phyloP scores from a whole-genome alignment of 1,140 invertebrate species.

The Polypedilum pembai region DNA sequence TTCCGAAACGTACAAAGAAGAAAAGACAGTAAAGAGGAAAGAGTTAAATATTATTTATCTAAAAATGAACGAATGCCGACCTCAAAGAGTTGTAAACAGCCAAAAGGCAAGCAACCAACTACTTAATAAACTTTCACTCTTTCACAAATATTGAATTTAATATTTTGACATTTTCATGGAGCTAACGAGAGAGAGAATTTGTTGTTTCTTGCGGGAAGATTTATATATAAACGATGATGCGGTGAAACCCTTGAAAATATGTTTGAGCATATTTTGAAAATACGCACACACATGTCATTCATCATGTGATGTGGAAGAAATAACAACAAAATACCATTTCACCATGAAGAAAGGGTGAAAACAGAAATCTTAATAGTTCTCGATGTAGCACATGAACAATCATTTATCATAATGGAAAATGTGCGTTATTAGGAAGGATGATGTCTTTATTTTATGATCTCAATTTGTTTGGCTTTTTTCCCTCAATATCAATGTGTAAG shows the following conservation, averaged over 20 bases:
- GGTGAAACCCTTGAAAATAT: background rate
- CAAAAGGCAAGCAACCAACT: background rate
- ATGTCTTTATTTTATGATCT: conserved; percentile 3
- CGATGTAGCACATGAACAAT: conserved; percentile 6
- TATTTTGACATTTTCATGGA: conserved; percentile 12
- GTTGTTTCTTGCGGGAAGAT: background rate
- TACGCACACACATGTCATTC: conserved; percentile 19
- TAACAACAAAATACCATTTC: background rate
- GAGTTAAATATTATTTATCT: no score
- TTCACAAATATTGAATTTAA: conserved; percentile 4
- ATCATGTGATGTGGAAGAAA: background rate
- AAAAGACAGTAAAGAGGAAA: no score
- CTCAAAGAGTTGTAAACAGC: background rate
- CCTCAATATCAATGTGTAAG: background rate
- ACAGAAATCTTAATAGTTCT: background rate
- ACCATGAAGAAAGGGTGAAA: background rate
- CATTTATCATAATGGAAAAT: conserved; percentile 23
- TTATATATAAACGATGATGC: background rate
- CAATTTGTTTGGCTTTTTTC: conserved; percentile 1
- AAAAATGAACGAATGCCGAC: background rate
- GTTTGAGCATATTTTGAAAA: background rate
- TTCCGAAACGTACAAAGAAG: no score
- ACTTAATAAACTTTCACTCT: no score
- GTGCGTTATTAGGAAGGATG: conserved; percentile 10
- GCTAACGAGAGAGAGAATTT: background rate